Evolutionary conservation across 2,888 invertebrate species (phyloP).

Genomic region (Hydrotaea cyrtoneurina): DNA sequence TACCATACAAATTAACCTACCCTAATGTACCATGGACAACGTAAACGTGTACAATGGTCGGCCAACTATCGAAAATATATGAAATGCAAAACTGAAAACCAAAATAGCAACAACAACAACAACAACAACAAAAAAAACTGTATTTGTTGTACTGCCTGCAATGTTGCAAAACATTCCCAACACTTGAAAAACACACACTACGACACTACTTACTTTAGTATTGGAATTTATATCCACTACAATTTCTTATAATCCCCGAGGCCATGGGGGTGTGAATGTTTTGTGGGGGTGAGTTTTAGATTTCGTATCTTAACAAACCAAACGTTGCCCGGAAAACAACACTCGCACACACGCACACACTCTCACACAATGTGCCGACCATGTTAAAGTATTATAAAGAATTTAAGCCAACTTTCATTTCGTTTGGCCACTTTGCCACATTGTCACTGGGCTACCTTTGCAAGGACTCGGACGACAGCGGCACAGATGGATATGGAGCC

Average conservation of each 20-base stretch:
- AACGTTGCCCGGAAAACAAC: background rate
- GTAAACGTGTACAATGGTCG: no score
- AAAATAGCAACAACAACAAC: no score
- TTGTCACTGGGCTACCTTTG: conserved; percentile 11
- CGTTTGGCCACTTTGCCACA: conserved; percentile 5
- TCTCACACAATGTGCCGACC: background rate
- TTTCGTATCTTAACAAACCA: conserved; percentile 16
- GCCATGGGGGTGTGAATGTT: background rate
- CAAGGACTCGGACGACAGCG: background rate
- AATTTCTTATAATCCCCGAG: conserved; percentile 5
- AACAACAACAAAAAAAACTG: no score
- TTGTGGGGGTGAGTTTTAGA: conserved; percentile 7
- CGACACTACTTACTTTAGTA: background rate
- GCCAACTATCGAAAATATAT: background rate
- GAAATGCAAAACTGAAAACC: background rate
- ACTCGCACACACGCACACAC: background rate
- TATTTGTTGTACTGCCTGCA: no score
- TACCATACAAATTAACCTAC: no score
- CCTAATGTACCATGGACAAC: no score
- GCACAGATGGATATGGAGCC: no score
- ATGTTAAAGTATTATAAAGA: conserved; percentile 55
- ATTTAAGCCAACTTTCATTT: conserved; percentile 45
- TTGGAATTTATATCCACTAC: background rate
- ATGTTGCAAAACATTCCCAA: no score
- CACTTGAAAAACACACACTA: background rate